Percentiles rank a stretch among this genome's conserved stretches.
These are phyloP conservation scores for Dinomys branickii DNA, from an alignment of 2,113 vertebrate species.

Conservation along the genomic window DNA sequence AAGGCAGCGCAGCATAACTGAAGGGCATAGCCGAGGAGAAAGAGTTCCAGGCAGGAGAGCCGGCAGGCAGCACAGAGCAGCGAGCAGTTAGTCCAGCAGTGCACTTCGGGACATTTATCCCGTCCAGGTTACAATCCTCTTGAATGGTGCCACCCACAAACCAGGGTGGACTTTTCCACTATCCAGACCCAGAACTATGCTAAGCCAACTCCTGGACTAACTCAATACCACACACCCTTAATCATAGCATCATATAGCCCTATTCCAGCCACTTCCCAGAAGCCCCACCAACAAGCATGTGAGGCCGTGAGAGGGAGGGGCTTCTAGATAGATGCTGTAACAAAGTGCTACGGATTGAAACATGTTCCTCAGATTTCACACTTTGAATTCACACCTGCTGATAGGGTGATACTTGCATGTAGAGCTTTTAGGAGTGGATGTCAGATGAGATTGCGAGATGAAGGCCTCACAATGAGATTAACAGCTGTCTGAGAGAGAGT, in stretches of 20 bases:
- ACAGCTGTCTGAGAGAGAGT: neutral
- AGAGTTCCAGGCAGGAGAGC: neutral
- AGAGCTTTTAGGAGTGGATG: neutral
- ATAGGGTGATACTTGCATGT: neutral
- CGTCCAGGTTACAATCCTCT: neutral
- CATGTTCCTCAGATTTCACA: neutral
- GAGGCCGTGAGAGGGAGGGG: neutral
- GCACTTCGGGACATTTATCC: neutral
- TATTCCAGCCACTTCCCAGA: neutral
- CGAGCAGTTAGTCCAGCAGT: neutral
- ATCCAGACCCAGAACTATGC: neutral
- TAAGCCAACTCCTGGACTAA: neutral
- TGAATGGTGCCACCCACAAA: neutral
- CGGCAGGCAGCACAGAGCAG: neutral
- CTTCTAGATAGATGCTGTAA: neutral
- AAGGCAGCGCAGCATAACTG: no score
- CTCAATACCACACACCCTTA: neutral
- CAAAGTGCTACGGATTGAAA: neutral
- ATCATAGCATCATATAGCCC: neutral
- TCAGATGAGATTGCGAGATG: neutral
- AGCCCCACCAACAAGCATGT: neutral
- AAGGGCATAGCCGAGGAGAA: neutral
- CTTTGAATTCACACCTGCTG: neutral
- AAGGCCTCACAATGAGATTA: neutral
- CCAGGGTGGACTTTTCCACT: neutral